phyloP scores from a whole-genome alignment of 2,797 vertebrate genomes.

The Uromys caudimaculatus region DNA sequence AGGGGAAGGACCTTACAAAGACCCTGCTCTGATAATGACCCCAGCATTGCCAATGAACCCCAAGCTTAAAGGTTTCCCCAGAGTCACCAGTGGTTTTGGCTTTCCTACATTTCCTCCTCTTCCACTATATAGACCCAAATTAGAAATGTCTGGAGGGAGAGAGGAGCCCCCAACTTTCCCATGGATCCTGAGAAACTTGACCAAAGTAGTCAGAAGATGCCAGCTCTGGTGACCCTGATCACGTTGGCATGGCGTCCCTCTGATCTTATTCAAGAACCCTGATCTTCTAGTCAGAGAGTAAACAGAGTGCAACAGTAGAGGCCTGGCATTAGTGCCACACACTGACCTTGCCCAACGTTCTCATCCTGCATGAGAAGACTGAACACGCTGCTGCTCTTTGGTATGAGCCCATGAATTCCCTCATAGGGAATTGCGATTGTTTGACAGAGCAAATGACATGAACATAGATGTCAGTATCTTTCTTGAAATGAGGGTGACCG shows the following conservation, averaged over 20 bases:
- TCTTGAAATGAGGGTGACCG: neutral
- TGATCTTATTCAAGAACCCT: neutral
- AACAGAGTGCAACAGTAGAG: neutral
- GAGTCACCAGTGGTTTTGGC: neutral
- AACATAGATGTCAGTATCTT: neutral
- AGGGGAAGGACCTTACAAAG: neutral
- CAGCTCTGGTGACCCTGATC: neutral
- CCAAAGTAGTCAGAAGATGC: neutral
- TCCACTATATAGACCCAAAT: neutral
- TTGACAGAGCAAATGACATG: neutral
- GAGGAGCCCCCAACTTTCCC: neutral
- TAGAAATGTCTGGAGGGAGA: conserved; percentile 48
- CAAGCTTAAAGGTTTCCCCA: neutral
- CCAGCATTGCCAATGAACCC: neutral
- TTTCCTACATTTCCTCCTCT: neutral
- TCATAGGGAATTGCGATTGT: neutral
- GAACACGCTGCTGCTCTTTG: neutral
- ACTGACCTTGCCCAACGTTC: neutral
- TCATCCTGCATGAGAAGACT: neutral
- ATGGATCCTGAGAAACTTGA: conserved; percentile 15
- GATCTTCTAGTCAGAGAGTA: neutral
- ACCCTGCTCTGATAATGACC: neutral
- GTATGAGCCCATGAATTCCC: neutral
- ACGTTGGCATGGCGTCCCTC: neutral
- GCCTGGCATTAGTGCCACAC: neutral